Percentiles rank a stretch among this genome's conserved stretches.
phyloP scores from a whole-genome alignment of 2,797 vertebrate species.

The Otus scops region DNA sequence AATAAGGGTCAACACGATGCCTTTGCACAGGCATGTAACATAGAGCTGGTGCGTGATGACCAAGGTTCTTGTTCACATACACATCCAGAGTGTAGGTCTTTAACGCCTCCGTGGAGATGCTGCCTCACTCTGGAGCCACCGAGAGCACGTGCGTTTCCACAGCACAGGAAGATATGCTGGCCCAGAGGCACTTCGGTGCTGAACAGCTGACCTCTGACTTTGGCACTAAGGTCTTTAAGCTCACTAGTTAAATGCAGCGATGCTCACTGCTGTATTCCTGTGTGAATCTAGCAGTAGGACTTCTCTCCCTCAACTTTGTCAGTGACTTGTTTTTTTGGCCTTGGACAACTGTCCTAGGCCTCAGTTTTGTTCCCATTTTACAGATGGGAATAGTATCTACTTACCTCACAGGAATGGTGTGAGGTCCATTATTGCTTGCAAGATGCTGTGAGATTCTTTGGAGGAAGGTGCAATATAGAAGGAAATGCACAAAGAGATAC shows the following conservation, averaged over 20 bases:
- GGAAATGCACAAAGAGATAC: background rate
- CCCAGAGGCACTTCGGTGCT: background rate
- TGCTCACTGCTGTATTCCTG: background rate
- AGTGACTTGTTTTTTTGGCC: background rate
- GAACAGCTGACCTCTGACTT: background rate
- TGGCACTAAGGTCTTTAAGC: background rate
- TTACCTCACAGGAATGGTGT: background rate
- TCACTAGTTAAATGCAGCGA: background rate
- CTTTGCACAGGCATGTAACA: background rate
- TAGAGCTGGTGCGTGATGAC: background rate
- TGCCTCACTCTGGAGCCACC: background rate
- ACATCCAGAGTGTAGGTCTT: background rate
- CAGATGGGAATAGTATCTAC: background rate
- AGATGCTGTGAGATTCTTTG: conserved; percentile 35
- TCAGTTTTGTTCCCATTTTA: background rate
- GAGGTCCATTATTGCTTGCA: background rate
- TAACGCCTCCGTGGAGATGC: background rate
- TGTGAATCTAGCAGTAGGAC: background rate
- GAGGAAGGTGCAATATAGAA: conserved; percentile 37
- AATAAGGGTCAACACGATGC: background rate
- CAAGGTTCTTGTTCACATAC: background rate
- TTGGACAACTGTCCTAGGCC: background rate
- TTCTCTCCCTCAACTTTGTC: background rate
- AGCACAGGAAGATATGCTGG: background rate
- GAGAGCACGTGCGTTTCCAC: rapidly evolving